phyloP scores from a whole-genome alignment of 2,888 invertebrate genomes.

The Lycaena phlaeas region DNA sequence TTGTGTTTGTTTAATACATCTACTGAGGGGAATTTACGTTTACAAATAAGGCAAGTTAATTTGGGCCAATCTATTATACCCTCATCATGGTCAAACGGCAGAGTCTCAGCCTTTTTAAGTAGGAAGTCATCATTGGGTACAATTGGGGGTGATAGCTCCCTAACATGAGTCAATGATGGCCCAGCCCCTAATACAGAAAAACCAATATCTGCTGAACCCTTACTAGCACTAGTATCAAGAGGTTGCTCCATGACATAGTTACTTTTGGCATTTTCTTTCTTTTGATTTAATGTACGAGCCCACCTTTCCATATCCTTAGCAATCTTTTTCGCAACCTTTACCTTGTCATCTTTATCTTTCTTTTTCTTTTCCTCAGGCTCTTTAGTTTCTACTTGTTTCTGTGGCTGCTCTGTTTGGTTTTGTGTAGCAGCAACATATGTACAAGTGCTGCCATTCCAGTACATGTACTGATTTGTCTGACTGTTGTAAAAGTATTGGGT shows the following conservation, averaged over 20 bases:
- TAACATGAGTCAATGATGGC: constrained; percentile 48
- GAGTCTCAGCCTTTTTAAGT: constrained; percentile 64
- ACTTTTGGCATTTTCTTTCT: constrained; percentile 81
- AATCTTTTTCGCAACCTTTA: constrained; percentile 97
- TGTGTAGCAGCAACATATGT: constrained; percentile 74
- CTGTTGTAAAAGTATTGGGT: constrained; percentile 98
- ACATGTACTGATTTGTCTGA: constrained; percentile 91
- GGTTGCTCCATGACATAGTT: constrained; percentile 62
- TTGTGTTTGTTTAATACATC: constrained; percentile 94
- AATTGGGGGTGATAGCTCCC: constrained; percentile 49
- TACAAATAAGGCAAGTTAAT: constrained; percentile 94
- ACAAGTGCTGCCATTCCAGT: constrained; percentile 88
- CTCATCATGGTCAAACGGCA: constrained; percentile 76
- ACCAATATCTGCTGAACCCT: constrained; percentile 92
- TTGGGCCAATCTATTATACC: constrained; percentile 91
- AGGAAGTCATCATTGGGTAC: constrained; percentile 46
- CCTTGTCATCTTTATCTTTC: constrained; percentile 90
- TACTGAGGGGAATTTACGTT: constrained; percentile 91
- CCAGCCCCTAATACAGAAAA: constrained; percentile 91
- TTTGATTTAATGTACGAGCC: constrained; percentile 97
- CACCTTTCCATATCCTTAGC: constrained; percentile 91
- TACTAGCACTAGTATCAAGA: constrained; percentile 61
- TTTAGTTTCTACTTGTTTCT: constrained; percentile 43
- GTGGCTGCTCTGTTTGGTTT: constrained; percentile 41
- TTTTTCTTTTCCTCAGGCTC: constrained; percentile 76